Conservation (phyloP, 2,888 invertebrate genomes). For the Trypoxylon attenuatum region DNA sequence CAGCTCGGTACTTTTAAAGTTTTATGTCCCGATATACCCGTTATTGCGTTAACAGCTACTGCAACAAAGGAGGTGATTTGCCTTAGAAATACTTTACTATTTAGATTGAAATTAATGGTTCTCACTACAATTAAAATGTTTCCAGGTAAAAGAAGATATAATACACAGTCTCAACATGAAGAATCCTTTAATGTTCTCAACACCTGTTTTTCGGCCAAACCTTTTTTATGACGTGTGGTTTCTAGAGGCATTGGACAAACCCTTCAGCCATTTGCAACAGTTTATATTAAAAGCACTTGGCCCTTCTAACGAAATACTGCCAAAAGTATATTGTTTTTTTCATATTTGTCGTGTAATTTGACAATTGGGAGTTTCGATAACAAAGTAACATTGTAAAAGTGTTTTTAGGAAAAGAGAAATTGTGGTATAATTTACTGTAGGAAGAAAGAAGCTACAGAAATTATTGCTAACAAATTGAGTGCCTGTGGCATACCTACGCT, state of each 20-base stretch:
- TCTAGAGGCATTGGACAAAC: conserved; percentile 88
- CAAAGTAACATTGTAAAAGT: conserved; percentile 1
- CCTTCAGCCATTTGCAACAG: conserved; percentile 85
- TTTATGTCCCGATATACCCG: conserved; percentile 80
- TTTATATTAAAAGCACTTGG: conserved; percentile 84
- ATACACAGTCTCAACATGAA: conserved; percentile 82
- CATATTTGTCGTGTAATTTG: background rate
- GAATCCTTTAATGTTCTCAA: conserved; percentile 85
- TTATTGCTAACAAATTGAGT: conserved; percentile 85
- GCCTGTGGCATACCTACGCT: conserved; percentile 84
- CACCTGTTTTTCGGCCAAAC: conserved; percentile 93
- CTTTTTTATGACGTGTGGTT: conserved; percentile 95
- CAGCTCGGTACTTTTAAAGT: conserved; percentile 86
- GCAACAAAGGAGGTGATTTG: conserved; percentile 82
- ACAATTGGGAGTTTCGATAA: background rate
- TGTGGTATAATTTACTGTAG: conserved; percentile 97
- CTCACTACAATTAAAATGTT: conserved; percentile 20
- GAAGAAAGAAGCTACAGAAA: conserved; percentile 92
- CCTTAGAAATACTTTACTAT: background rate
- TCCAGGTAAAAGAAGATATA: conserved; percentile 88
- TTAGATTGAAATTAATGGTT: conserved; percentile 2
- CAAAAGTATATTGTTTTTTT: too few relatives aligned
- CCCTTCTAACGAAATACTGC: conserved; percentile 67
- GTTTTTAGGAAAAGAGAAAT: conserved; percentile 73
- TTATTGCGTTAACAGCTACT: conserved; percentile 97